These are phyloP conservation scores for Axis porcinus DNA, from an alignment of 2,113 vertebrate species.

Conservation along the genomic window DNA sequence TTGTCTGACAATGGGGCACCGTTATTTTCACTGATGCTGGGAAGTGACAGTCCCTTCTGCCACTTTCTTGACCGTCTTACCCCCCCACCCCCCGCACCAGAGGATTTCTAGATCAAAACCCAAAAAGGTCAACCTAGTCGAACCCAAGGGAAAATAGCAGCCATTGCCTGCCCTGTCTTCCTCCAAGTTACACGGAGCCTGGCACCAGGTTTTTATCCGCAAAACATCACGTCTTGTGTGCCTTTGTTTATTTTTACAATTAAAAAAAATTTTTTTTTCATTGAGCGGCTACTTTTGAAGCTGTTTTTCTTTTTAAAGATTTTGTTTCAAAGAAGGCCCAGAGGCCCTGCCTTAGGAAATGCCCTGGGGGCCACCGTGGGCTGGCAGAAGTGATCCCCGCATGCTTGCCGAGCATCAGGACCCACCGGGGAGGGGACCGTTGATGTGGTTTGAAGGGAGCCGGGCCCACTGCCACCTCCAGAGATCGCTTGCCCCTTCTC, in stretches of 20 bases:
- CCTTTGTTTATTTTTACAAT: background rate
- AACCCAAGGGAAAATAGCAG: background rate
- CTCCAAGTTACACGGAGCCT: background rate
- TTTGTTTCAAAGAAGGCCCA: background rate
- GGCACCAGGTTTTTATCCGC: background rate
- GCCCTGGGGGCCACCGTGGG: accelerated
- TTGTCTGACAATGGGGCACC: background rate
- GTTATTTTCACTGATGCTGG: background rate
- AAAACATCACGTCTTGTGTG: background rate
- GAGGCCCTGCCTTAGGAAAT: background rate
- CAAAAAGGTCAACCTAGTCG: background rate
- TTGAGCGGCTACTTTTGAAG: background rate
- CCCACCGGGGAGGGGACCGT: background rate
- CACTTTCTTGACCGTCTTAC: accelerated
- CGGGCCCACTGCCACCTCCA: background rate
- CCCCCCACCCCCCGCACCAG: background rate
- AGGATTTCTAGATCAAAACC: background rate
- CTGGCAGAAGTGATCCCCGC: background rate
- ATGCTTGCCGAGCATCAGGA: accelerated
- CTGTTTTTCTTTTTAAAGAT: background rate
- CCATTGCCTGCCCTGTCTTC: background rate
- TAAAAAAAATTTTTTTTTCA: background rate
- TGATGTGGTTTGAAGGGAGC: background rate
- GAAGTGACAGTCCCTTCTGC: background rate
- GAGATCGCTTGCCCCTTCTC: background rate